Percentiles rank a stretch among this genome's conserved stretches.
phyloP scores from a whole-genome alignment of 2,113 vertebrate genomes.

The Melanerpes formicivorus region DNA sequence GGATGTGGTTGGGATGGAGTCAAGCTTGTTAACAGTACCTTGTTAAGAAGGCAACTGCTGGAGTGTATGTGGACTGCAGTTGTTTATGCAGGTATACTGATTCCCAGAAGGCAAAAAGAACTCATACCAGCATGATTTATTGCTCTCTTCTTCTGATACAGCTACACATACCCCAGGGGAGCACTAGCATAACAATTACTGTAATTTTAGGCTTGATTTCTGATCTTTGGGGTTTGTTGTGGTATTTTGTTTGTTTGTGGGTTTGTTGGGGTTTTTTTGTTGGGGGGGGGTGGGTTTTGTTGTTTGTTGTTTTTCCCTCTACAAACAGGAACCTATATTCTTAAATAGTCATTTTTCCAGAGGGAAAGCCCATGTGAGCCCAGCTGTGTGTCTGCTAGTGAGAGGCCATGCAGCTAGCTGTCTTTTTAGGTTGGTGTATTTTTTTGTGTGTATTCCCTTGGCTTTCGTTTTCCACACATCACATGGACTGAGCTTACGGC shows the following conservation, averaged over 20 bases:
- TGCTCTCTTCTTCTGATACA: neutral
- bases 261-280: neutral
- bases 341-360: constrained; percentile 22
- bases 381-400: neutral
- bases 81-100: constrained; percentile 7
- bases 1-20: neutral
- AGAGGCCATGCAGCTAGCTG: neutral
- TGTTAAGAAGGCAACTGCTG: neutral
- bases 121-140: too few species aligned
- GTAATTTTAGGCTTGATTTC: neutral
- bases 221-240: neutral
- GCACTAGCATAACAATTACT: neutral
- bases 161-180: neutral
- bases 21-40: neutral
- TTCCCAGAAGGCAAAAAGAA: neutral
- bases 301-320: neutral
- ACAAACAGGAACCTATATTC: neutral
- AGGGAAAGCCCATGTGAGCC: neutral
- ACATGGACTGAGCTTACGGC: constrained; percentile 5
- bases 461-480: constrained; percentile 10
- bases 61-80: neutral
- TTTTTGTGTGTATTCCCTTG: constrained; percentile 40
- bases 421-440: neutral
- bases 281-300: neutral
- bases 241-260: neutral